These are phyloP conservation scores for Phocoena phocoena DNA, from an alignment of 2,113 vertebrate genomes.

Conservation along the genomic window DNA sequence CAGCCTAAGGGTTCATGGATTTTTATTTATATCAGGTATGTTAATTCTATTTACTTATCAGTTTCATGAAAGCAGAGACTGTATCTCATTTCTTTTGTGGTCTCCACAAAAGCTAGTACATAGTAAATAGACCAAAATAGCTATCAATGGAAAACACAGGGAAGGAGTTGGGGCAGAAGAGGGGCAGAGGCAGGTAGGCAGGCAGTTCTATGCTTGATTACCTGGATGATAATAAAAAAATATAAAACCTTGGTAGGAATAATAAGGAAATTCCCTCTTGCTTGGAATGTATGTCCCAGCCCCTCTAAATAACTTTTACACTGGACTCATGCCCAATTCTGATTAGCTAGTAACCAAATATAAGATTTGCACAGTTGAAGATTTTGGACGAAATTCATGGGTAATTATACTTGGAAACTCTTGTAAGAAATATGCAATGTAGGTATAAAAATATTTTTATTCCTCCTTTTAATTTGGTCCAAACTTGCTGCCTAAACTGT, in stretches of 20 bases:
- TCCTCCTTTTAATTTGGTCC: constrained; percentile 40
- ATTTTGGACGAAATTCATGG: not conserved
- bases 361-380: not conserved
- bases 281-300: not conserved
- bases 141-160: not conserved
- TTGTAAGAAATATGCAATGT: constrained; percentile 37
- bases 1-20: not conserved
- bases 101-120: not conserved
- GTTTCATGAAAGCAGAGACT: not conserved
- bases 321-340: not conserved
- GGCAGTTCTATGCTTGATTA: not conserved
- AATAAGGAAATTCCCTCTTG: not conserved
- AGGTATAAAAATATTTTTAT: constrained; percentile 62
- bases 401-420: constrained; percentile 47
- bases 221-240: not conserved
- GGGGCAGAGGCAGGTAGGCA: rapidly evolving
- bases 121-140: not conserved
- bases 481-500: not conserved
- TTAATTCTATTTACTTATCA: not conserved
- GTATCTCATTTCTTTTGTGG: not conserved
- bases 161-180: not conserved
- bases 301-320: not conserved
- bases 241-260: not conserved
- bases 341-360: not conserved
- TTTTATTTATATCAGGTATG: not conserved